Evolutionary conservation across 2,113 vertebrate species (phyloP).

Genomic region (Mionectes macconnelli): DNA sequence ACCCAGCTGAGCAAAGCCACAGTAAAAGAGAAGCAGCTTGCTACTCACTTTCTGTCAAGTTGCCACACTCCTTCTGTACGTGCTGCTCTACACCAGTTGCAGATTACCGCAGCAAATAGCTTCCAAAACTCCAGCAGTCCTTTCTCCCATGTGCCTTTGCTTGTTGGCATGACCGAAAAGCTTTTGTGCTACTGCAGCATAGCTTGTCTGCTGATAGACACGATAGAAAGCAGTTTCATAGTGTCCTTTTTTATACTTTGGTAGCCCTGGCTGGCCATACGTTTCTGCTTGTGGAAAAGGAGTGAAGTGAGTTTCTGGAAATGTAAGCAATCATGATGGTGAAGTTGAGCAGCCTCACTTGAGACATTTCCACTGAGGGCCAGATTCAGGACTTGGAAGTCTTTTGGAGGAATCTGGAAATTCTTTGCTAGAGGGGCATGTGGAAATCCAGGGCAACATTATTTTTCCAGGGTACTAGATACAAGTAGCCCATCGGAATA

Average conservation of each 20-base stretch:
- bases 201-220: not conserved
- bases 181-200: not conserved
- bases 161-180: not conserved
- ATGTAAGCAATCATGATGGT: not conserved
- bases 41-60: conserved; percentile 16
- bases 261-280: not conserved
- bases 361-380: not conserved
- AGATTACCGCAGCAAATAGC: conserved; percentile 5
- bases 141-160: not conserved
- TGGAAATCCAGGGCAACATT: not conserved
- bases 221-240: not conserved
- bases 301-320: not conserved
- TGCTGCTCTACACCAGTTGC: conserved; percentile 14
- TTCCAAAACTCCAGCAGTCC: not conserved
- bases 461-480: not conserved
- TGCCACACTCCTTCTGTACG: conserved; percentile 5
- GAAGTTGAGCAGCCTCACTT: not conserved
- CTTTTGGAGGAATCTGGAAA: not conserved
- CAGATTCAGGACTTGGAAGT: not conserved
- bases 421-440: not conserved
- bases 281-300: not conserved
- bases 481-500: not conserved
- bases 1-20: conserved; percentile 26
- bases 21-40: conserved; percentile 17
- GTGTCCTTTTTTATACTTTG: not conserved